Conservation (phyloP, 2,888 invertebrate genomes). For the Papilio gigon region DNA sequence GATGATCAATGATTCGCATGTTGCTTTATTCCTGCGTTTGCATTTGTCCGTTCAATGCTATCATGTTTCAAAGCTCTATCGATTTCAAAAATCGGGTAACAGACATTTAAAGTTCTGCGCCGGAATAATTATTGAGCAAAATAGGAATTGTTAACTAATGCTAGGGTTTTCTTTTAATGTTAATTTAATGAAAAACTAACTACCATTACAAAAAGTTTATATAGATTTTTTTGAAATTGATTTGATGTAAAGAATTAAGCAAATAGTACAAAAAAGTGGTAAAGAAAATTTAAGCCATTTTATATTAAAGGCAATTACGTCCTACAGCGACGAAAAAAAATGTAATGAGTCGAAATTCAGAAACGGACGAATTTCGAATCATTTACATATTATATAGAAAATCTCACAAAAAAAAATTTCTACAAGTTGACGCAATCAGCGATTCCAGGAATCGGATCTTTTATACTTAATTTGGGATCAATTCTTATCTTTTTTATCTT, state of each 20-base stretch:
- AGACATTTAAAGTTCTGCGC: too few species aligned
- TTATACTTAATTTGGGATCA: background rate
- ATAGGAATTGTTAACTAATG: too few species aligned
- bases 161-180: too few species aligned
- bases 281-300: background rate
- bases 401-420: background rate
- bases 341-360: conserved; percentile 1
- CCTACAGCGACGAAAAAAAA: background rate
- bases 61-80: too few species aligned
- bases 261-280: background rate
- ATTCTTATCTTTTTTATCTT: background rate
- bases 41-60: background rate
- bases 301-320: conserved; percentile 6
- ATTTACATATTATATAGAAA: background rate
- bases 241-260: background rate
- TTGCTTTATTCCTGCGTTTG: background rate
- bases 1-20: background rate
- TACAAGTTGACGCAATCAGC: background rate
- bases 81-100: too few species aligned
- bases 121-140: too few species aligned
- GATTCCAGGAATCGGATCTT: background rate
- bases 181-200: too few species aligned
- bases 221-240: too few species aligned
- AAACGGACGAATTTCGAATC: background rate
- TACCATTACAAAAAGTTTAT: too few species aligned